A percentile compares a stretch with the other conserved stretches of the same genome.
Evolutionary conservation across 1,140 invertebrate genomes (phyloP).

Genomic region (Proctacanthus coquilletti): DNA sequence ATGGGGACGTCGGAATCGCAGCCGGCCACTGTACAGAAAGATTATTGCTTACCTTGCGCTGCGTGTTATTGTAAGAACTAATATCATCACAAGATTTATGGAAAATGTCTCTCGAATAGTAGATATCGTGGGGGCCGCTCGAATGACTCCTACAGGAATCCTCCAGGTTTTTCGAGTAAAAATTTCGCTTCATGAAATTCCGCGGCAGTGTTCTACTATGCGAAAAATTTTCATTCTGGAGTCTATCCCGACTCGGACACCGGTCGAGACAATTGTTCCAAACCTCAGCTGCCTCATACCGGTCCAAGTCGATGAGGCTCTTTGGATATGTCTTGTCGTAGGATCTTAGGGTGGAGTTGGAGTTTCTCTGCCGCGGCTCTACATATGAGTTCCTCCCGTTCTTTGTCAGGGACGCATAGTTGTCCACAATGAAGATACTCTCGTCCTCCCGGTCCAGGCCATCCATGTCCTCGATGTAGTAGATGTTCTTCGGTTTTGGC

Average conservation of each 20-base stretch:
- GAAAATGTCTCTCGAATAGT: conserved; percentile 5
- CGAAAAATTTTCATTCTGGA: conserved; percentile 5
- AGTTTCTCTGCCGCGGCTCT: conserved; percentile 16
- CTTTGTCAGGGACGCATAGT: conserved; percentile 3
- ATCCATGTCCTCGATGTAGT: conserved; percentile 19
- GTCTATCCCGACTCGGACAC: neutral
- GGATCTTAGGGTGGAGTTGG: conserved; percentile 19
- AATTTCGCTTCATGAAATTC: conserved; percentile 15
- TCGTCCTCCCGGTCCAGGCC: conserved; percentile 3
- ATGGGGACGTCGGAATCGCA: conserved; percentile 25
- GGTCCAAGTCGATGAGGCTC: conserved; percentile 8
- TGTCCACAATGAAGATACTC: conserved; percentile 4
- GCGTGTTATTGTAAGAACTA: neutral
- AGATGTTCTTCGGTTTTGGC: conserved; percentile 24
- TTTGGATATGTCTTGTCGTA: conserved; percentile 7
- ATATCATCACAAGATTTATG: conserved; percentile 11
- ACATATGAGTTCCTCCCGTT: conserved; percentile 2
- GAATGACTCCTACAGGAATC: no score
- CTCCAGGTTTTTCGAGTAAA: conserved; percentile 16
- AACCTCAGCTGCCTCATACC: conserved; percentile 4
- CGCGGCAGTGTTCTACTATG: conserved; percentile 25
- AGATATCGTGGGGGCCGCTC: conserved; percentile 11
- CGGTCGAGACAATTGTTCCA: conserved; percentile 2
- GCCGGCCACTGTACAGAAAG: conserved; percentile 21
- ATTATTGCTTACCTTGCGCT: conserved; percentile 4